Base-by-base conservation (phyloP, 2,888 invertebrate species). In the Panorpa germanica region DNA sequence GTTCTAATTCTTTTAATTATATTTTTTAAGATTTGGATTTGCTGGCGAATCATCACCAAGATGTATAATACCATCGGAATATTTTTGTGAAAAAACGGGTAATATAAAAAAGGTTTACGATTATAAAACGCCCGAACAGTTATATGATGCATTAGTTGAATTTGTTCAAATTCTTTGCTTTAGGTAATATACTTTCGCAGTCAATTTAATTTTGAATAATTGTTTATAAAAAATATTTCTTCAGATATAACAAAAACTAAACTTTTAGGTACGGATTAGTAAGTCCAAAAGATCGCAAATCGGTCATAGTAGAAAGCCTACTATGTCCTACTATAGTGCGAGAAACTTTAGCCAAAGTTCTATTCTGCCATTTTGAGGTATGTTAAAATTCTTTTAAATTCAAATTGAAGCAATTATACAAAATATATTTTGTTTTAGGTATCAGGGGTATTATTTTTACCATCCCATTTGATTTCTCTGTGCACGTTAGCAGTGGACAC, bases 301-400 rank as follows among this genome's bases (percentile, higher is more conserved):
- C 96, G 19, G 77, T 96, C 4, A 64, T 96, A 17, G 75, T 95
- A 12, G 96, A 96, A 54, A 90, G 86, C 4, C 59, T 91, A 8
- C 63, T 95, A 12, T 74, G 78, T 18, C 78, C 72, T 4, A 80
- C 83, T 1, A 52, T 70, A 31, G 77, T 90, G 47, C 61, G 91
- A 35, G 81, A 93, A 45, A 80, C 80, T 1, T 57, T 96, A 7
- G 91, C 91, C 0, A 80, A 78, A 50, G 90, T 86, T 12, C 57
- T 95, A n/a, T 93, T 86, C 48, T 63, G 69, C 32, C 91, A 93
- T 49, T 95, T 81, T 57, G 91, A 93, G 66, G 83, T 85, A 48
- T 57, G 45, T 41, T 52, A 43, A 9, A 32, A 32, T 7, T 31
- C 4, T n/a, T 10, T 24, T 18, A 11, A 9, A 11, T 26, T 11